Percentiles rank a stretch among this genome's conserved stretches.
Evolutionary conservation across 2,113 vertebrate species (phyloP).

Genomic region (Bostrychus sinensis): DNA sequence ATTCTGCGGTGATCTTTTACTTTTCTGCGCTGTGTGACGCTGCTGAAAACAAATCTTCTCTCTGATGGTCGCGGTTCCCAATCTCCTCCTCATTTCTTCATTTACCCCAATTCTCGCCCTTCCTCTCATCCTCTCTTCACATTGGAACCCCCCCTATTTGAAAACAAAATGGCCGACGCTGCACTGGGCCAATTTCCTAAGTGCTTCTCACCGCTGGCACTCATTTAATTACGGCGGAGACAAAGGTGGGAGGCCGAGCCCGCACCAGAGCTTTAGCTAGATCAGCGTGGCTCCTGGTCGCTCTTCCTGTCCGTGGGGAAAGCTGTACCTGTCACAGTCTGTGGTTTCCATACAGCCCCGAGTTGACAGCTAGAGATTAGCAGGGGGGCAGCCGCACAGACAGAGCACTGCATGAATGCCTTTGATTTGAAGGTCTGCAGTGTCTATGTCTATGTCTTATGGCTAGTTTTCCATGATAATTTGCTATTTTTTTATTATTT

Average conservation of each 20-base stretch:
- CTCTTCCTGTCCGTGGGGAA: constrained; percentile 25
- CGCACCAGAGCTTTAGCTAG: constrained; percentile 52
- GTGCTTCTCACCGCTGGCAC: constrained; percentile 59
- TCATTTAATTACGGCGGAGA: constrained; percentile 70
- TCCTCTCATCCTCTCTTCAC: too few species aligned
- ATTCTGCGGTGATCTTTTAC: constrained; percentile 23
- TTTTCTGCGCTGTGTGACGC: too few species aligned
- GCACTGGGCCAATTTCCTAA: constrained; percentile 61
- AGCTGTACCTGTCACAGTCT: constrained; percentile 54
- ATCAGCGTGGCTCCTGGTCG: constrained; percentile 49
- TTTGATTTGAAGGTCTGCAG: constrained; percentile 15
- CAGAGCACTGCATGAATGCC: constrained; percentile 20
- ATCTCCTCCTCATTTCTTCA: constrained; percentile 13
- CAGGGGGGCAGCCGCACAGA: constrained; percentile 33
- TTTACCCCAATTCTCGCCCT: constrained; percentile 12
- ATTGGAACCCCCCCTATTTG: constrained; percentile 44
- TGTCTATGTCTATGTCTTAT: too few species aligned
- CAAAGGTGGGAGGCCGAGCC: constrained; percentile 41
- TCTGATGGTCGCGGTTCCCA: constrained; percentile 8
- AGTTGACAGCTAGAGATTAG: constrained; percentile 55
- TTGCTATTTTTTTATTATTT: too few species aligned
- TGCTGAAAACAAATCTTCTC: constrained; percentile 15
- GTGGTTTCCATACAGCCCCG: constrained; percentile 48
- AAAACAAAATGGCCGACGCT: constrained; percentile 34
- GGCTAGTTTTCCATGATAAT: too few species aligned